These are phyloP conservation scores for Gymnothorax javanicus DNA, from an alignment of 2,797 vertebrate species.

Conservation along the genomic window DNA sequence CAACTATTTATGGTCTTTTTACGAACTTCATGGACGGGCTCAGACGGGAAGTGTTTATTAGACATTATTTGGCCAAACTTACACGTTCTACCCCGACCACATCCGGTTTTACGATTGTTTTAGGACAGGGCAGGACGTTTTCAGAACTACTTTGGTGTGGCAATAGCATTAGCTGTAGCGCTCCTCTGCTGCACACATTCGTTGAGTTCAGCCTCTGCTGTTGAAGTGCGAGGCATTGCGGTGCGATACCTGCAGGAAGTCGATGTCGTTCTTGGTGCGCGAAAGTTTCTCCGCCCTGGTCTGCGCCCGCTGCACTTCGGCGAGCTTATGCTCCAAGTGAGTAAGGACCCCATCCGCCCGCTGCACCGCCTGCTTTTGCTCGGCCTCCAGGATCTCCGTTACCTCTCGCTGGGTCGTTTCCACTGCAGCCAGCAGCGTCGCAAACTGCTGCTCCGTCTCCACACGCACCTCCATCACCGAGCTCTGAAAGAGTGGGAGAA, in stretches of 20 bases:
- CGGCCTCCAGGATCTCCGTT: constrained; percentile 75
- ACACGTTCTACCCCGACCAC: too few species aligned
- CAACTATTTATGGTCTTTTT: too few species aligned
- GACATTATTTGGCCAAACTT: too few species aligned
- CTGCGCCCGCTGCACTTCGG: constrained; percentile 74
- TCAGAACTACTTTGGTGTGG: too few species aligned
- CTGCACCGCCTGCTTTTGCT: constrained; percentile 73
- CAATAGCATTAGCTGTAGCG: too few species aligned
- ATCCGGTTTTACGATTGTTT: too few species aligned
- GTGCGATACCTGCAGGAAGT: constrained; percentile 77
- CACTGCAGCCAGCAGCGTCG: constrained; percentile 67
- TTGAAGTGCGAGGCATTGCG: neutral
- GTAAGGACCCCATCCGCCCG: constrained; percentile 79
- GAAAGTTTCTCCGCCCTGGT: constrained; percentile 72
- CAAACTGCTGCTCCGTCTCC: constrained; percentile 74
- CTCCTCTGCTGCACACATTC: too few species aligned
- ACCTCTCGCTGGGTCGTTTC: constrained; percentile 71
- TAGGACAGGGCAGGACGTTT: too few species aligned
- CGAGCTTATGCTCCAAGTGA: constrained; percentile 75
- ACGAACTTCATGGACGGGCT: too few species aligned
- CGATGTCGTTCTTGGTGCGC: constrained; percentile 70
- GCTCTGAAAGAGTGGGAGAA: constrained; percentile 50
- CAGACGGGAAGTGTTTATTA: too few species aligned
- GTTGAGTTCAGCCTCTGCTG: neutral
- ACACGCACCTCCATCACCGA: constrained; percentile 74